Evolutionary conservation across 2,888 invertebrate species (phyloP), one percentile per base, ranked within the genome.

Genomic region (Pachymerium ferrugineum): DNA sequence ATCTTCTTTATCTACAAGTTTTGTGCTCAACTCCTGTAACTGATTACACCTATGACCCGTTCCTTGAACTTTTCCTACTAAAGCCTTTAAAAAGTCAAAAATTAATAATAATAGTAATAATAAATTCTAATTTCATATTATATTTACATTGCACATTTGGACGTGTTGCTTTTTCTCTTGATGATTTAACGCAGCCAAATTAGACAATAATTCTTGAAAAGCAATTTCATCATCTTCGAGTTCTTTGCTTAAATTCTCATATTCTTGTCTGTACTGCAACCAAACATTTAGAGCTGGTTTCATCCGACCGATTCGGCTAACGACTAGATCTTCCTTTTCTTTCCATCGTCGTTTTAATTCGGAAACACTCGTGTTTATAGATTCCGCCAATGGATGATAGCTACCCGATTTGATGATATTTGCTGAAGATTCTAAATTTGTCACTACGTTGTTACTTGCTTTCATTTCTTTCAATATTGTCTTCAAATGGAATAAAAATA

Each of bases 81-180:
- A 47, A 47, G 12, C 28, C 19, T 14, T 8, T 14, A 10, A 33
- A 16, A 35, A 35, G 31, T 4, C 1, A 33, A 16, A 71, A 35
- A 35, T 33, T 47, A 42, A 19, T 14, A 12, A 2, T 2, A 16
- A 47, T 3, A 16, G 22, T 8, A 3, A 47, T 22, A 47, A 42
- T 42, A 4, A 42, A 4, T 42, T 8, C 19, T 67, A 16, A 54
- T 16, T n/a, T 12, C 54, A 35, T 35, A 35, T 35, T 35, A n/a
- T n/a, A n/a, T 71, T 74, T 33, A 75, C 75, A 35, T 75, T 67
- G 38, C 75, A 74, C 2, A 12, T 10, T 22, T 42, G 25, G n/a
- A 74, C 47, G n/a, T 75, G 70, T 72, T 47, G 16, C 72, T 10
- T 22, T 25, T 47, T 47, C 19, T 29, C 25, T 4, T 42, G 22